These are phyloP conservation scores for Lydus trimaculatus DNA, from an alignment of 2,888 invertebrate genomes.

Conservation along the genomic window DNA sequence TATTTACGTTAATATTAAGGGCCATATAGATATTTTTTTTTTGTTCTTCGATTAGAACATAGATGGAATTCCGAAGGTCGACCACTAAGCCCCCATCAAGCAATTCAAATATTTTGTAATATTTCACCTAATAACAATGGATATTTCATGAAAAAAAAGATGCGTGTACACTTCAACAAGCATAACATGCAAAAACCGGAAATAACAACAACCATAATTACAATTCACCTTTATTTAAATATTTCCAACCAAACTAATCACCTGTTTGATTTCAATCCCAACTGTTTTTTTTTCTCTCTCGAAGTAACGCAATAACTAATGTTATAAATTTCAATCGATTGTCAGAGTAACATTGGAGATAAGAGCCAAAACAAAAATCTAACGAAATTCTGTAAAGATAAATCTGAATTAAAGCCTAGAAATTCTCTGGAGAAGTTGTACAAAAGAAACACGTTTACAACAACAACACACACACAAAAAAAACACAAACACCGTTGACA, in stretches of 20 bases:
- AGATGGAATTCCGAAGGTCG: constrained; percentile 33
- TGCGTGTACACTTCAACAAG: background rate
- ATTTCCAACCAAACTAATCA: background rate
- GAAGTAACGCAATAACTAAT: background rate
- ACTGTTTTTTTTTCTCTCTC: background rate
- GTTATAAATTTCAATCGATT: background rate
- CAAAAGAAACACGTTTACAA: background rate
- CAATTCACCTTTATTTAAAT: background rate
- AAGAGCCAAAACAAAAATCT: constrained; percentile 1
- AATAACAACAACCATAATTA: background rate
- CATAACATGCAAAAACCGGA: background rate
- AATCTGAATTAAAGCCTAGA: background rate
- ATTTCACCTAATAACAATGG: constrained; percentile 21
- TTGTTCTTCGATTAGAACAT: constrained; percentile 22
- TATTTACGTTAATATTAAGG: background rate
- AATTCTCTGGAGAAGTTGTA: constrained; percentile 1
- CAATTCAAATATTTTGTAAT: constrained; percentile 19
- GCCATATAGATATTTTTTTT: no score
- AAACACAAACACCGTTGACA: constrained; percentile 1
- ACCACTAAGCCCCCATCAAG: constrained; percentile 18
- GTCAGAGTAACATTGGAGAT: background rate
- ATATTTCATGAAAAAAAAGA: background rate
- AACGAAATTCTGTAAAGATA: background rate
- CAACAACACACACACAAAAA: background rate
- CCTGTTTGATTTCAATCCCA: background rate